Base-by-base conservation (phyloP, 2,888 invertebrate genomes). In the Sarcophaga carnaria region DNA sequence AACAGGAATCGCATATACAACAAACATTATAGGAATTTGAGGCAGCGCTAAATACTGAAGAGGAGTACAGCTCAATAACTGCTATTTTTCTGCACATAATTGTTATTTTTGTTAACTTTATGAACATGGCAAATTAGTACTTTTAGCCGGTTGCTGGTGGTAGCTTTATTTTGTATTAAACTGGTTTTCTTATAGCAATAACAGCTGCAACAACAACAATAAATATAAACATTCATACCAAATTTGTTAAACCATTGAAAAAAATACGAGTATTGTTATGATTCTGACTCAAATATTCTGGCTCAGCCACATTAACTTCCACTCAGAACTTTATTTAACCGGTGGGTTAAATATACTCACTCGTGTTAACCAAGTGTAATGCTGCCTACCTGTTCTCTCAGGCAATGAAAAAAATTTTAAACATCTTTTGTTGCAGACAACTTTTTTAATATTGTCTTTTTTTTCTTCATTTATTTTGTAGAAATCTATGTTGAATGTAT, bases 251-350 rank as follows among this genome's bases (percentile, higher is more conserved):
- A 67, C 37, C 60, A 37, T 14, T 54, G 54, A 12, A 69, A n/a
- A n/a, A 72, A 37, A 37, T 37, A 37, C 17, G 54, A 66, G 12
- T 70, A 2, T 22, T 70, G 63, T 22, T 59, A 22, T 12, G 22
- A 54, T 64, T 59, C 49, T 69, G 59, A 66, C 77, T 83, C 77
- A 66, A 71, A 64, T 60, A 37, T 37, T 37, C 0, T 37, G 2
- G 2, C 37, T 37, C 37, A 37, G 8, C 12, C 6, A 66, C 54
- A 54, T 54, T 54, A 71, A 64, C 71, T 71, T 4, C 11, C 22
- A 83, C 83, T 83, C 83, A 83, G 83, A 83, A 83, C 78, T 78
- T 82, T 54, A 12, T 49, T 22, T 27, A 62, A 11, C 63, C 76
- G 70, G 25, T 70, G 22, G 6, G 2, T n/a, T n/a, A n/a, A 60